Evolutionary conservation across 2,888 invertebrate species (phyloP).

Genomic region (Sepioteuthis lessoniana): DNA sequence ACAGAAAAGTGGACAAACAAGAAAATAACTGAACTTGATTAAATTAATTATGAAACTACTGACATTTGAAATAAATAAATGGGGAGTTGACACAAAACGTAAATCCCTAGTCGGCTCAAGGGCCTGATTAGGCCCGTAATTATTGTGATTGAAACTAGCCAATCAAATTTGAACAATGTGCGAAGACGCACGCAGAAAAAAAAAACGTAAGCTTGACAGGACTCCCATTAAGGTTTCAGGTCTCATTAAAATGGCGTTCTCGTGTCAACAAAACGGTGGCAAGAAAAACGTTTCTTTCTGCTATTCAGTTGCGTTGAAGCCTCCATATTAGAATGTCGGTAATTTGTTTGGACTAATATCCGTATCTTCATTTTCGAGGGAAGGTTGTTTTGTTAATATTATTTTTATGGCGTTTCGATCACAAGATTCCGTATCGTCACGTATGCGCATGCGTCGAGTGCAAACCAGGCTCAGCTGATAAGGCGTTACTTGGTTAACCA

Average conservation of each 20-base stretch:
- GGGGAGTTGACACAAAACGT: not conserved
- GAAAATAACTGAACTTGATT: not conserved
- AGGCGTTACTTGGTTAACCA: too few species aligned
- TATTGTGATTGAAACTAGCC: not conserved
- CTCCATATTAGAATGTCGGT: too few species aligned
- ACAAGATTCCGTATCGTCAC: too few species aligned
- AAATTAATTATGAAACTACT: not conserved
- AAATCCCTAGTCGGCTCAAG: not conserved
- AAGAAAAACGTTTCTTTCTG: not conserved
- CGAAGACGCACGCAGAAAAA: not conserved
- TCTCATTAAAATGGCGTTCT: not conserved
- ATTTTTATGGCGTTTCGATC: too few species aligned
- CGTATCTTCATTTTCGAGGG: too few species aligned
- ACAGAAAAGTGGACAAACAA: not conserved
- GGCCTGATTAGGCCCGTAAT: not conserved
- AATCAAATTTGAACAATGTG: slow-evolving; percentile 16
- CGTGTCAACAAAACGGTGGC: not conserved
- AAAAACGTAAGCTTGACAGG: not conserved
- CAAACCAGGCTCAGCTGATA: too few species aligned
- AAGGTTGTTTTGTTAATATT: too few species aligned
- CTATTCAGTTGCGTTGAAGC: not conserved
- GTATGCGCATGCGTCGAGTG: too few species aligned
- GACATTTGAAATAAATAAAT: not conserved
- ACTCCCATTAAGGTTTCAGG: not conserved
- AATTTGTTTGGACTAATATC: too few species aligned